A percentile compares a stretch with the other conserved stretches of the same genome.
Conservation (phyloP, 1,140 invertebrate genomes). For the Cydia amplana region DNA sequence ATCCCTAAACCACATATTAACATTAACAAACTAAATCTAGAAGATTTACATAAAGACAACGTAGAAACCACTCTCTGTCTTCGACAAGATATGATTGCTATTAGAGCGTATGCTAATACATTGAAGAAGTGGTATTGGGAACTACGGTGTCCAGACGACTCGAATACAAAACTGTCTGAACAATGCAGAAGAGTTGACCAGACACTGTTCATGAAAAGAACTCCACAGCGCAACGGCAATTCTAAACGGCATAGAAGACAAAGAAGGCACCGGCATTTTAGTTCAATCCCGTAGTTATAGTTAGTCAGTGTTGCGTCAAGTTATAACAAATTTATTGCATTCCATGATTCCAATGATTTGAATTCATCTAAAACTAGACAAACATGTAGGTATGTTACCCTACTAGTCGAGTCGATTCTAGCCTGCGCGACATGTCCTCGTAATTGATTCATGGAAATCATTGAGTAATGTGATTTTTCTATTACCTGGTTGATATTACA, state of each 20-base stretch:
- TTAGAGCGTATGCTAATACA: constrained; percentile 65
- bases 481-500: not conserved
- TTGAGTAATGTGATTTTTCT: not conserved
- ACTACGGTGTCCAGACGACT: constrained; percentile 25
- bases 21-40: constrained; percentile 51
- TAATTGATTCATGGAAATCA: not conserved
- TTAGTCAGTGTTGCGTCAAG: not conserved
- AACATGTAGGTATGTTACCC: constrained; percentile 8
- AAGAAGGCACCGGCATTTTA: constrained; percentile 16
- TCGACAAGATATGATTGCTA: constrained; percentile 66
- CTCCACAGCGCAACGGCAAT: not conserved
- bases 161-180: not conserved
- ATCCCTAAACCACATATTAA: constrained; percentile 51
- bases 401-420: not conserved
- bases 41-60: constrained; percentile 53
- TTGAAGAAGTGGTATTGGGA: constrained; percentile 56
- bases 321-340: not conserved
- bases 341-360: constrained; percentile 10
- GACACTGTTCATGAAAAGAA: constrained; percentile 7
- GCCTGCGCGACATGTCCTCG: not conserved
- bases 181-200: constrained; percentile 8
- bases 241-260: not conserved
- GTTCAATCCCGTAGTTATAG: not conserved
- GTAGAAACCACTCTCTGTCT: constrained; percentile 63
- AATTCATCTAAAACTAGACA: constrained; percentile 14